These are phyloP conservation scores for Ursus arctos DNA, from an alignment of 2,113 vertebrate genomes.

Conservation along the genomic window DNA sequence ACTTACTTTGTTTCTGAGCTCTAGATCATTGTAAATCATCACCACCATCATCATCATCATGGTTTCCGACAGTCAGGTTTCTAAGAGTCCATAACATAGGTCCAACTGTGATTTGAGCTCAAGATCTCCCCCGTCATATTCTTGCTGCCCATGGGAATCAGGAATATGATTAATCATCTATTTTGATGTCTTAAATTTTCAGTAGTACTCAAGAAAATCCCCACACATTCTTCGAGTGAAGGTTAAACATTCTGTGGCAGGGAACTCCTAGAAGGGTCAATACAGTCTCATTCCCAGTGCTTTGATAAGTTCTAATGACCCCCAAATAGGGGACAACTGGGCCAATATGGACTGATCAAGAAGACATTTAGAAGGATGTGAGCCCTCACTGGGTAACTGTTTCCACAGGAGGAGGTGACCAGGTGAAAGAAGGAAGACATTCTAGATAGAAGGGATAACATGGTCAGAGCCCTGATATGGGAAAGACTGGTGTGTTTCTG, in stretches of 20 bases:
- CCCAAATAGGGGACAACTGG: background rate
- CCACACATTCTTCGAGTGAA: background rate
- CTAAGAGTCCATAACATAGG: background rate
- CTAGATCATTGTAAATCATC: background rate
- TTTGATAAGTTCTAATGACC: background rate
- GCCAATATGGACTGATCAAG: background rate
- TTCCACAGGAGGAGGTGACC: background rate
- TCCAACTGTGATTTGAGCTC: background rate
- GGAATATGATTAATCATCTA: background rate
- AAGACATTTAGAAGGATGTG: background rate
- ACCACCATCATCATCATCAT: background rate
- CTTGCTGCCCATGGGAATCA: background rate
- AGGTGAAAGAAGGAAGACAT: background rate
- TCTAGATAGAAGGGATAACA: background rate
- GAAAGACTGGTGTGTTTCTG: background rate
- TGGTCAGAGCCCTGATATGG: accelerated
- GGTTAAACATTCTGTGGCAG: background rate
- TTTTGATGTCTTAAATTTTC: background rate
- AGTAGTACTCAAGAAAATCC: background rate
- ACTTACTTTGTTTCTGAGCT: conserved; percentile 15
- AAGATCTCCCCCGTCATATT: background rate
- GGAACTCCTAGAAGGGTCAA: background rate
- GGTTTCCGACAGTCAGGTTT: background rate
- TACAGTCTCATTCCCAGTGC: background rate
- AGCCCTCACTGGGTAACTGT: background rate